Conservation (phyloP, 2,113 vertebrate genomes). For the Marmota monax region DNA sequence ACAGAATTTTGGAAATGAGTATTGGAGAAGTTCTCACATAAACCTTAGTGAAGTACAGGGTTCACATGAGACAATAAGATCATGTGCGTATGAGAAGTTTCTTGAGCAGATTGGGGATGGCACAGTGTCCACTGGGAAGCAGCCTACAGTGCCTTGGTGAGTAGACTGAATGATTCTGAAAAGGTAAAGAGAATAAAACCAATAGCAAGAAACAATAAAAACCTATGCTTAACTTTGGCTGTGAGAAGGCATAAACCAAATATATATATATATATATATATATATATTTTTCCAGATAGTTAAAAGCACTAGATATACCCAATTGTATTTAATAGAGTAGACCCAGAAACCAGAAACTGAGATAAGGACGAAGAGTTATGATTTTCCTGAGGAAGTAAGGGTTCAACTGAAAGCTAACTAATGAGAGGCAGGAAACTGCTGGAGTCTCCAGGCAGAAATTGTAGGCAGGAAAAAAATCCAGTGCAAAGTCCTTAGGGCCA, state of each 20-base stretch:
- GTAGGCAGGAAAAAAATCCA: neutral
- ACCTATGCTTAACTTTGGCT: neutral
- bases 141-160: neutral
- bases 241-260: neutral
- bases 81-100: neutral
- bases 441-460: neutral
- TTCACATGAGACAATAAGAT: neutral
- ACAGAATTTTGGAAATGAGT: neutral
- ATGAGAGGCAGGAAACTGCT: neutral
- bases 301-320: neutral
- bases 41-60: neutral
- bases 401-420: neutral
- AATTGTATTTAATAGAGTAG: neutral
- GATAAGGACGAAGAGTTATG: neutral
- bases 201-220: neutral
- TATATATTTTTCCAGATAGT: neutral
- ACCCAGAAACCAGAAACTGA: neutral
- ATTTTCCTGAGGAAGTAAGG: neutral
- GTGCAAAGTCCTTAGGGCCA: neutral
- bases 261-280: neutral
- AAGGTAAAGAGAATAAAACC: neutral
- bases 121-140: neutral
- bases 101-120: neutral
- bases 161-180: neutral
- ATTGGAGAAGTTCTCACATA: neutral